Conservation (phyloP, 2,113 vertebrate genomes). For the Microcebus jonahi region DNA sequence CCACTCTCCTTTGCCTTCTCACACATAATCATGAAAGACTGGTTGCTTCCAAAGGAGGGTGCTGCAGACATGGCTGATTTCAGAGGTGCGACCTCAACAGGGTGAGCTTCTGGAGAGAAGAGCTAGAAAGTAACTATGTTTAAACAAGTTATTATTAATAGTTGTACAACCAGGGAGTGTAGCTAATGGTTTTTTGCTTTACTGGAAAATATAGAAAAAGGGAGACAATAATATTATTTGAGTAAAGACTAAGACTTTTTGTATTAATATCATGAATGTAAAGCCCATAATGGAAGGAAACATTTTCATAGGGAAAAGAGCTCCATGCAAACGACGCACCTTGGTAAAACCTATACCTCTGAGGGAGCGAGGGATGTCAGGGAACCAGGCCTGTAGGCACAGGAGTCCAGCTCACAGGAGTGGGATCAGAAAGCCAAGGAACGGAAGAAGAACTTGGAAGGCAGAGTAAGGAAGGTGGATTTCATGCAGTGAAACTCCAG, state of each 20-base stretch:
- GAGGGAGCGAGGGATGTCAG: background rate
- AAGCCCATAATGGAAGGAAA: background rate
- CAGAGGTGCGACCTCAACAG: background rate
- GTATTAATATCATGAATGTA: background rate
- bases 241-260: background rate
- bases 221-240: background rate
- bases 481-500: background rate
- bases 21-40: constrained; percentile 54
- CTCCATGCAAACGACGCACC: background rate
- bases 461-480: background rate
- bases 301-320: background rate
- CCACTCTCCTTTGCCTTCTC: background rate
- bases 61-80: background rate
- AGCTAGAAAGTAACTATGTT: background rate
- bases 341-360: background rate
- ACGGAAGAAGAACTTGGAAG: background rate
- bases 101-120: background rate
- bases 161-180: background rate
- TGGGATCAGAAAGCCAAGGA: background rate
- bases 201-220: background rate
- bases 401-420: background rate
- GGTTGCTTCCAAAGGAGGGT: background rate
- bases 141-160: background rate
- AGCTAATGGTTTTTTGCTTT: background rate
- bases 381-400: background rate